Conservation (phyloP, 2,888 invertebrate species). For the Latrodectus elegans region DNA sequence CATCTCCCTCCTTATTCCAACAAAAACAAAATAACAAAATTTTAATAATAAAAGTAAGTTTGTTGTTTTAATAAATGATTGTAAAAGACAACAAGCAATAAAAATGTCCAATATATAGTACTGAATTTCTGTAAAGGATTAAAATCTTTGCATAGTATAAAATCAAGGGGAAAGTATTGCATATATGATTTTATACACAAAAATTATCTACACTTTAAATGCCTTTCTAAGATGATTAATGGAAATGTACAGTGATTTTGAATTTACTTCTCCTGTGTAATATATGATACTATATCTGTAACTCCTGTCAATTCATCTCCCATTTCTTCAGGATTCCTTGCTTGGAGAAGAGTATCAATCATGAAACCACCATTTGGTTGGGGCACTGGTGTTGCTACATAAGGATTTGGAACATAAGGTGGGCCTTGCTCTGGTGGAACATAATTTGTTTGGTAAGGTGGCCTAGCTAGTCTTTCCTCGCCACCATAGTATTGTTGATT, state of each 20-base stretch:
- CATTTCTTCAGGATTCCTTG: slow-evolving; percentile 55
- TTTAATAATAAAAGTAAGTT: background rate
- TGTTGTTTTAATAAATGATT: background rate
- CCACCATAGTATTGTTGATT: slow-evolving; percentile 57
- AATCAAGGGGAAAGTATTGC: slow-evolving; percentile 65
- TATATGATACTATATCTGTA: slow-evolving; percentile 64
- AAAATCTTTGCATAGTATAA: slow-evolving; percentile 34
- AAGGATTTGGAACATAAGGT: slow-evolving; percentile 55
- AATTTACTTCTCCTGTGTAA: slow-evolving; percentile 61
- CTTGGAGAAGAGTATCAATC: slow-evolving; percentile 70
- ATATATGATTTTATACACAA: slow-evolving; percentile 52
- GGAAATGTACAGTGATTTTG: slow-evolving; percentile 50
- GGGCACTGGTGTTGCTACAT: slow-evolving; percentile 57
- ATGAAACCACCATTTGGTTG: slow-evolving; percentile 71
- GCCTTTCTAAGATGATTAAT: slow-evolving; percentile 40
- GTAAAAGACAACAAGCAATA: slow-evolving; percentile 3
- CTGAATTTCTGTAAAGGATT: slow-evolving; percentile 4
- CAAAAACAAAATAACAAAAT: background rate
- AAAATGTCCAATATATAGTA: slow-evolving; percentile 23
- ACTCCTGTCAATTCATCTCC: slow-evolving; percentile 62
- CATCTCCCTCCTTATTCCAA: slow-evolving; percentile 13
- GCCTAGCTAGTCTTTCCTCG: slow-evolving; percentile 50
- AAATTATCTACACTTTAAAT: slow-evolving; percentile 60
- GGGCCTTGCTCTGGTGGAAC: slow-evolving; percentile 47
- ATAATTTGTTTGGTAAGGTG: slow-evolving; percentile 65